Percentiles rank a stretch among this genome's conserved stretches.
Conservation (phyloP, 2,113 vertebrate species). For the Hyla sarda region DNA sequence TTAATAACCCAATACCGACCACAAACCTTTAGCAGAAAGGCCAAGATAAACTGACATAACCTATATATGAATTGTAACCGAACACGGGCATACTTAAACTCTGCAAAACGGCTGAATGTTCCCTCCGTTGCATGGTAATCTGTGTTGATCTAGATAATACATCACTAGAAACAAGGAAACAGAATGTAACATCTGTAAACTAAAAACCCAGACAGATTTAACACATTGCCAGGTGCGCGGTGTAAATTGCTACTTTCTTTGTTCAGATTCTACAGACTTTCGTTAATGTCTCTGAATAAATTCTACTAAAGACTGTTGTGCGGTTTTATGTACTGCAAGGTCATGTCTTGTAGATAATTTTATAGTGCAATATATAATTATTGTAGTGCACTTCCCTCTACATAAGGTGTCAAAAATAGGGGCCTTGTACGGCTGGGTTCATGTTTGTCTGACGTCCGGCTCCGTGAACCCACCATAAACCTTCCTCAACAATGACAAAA, state of each 20-base stretch:
- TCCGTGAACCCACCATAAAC: too few relatives aligned
- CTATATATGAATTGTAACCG: not conserved
- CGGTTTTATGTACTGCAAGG: not conserved
- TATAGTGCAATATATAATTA: not conserved
- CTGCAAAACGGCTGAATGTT: constrained; percentile 23
- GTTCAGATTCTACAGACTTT: constrained; percentile 18
- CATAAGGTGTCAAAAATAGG: not conserved
- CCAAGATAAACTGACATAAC: not conserved
- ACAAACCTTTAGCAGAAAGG: not conserved
- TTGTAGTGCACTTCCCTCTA: not conserved
- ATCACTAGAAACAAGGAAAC: constrained; percentile 28
- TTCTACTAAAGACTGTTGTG: constrained; percentile 9
- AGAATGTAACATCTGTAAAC: constrained; percentile 44
- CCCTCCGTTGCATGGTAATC: constrained; percentile 29
- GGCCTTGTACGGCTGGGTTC: too few relatives aligned
- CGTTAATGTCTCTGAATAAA: constrained; percentile 42
- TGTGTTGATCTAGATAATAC: constrained; percentile 45
- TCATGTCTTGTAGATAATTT: not conserved
- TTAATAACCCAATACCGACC: not conserved
- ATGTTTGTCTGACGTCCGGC: too few relatives aligned
- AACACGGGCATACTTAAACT: not conserved
- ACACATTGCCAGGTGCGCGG: constrained; percentile 45
- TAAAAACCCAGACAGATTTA: constrained; percentile 16
- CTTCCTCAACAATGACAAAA: too few relatives aligned
- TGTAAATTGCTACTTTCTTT: constrained; percentile 48